These are phyloP conservation scores for Troides helena DNA, from an alignment of 2,888 invertebrate genomes.

Conservation along the genomic window DNA sequence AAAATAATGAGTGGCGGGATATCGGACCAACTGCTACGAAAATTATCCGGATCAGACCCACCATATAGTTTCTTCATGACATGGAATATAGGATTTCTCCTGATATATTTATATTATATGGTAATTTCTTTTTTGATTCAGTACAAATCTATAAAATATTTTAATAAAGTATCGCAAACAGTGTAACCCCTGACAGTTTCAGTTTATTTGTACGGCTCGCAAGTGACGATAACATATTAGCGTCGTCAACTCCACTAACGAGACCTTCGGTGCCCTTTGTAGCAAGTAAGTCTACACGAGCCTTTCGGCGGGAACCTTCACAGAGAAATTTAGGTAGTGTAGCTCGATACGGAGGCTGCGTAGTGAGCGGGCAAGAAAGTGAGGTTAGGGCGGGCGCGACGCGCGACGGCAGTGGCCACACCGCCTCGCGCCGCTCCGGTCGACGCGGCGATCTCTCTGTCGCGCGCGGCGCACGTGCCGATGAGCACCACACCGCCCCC, in stretches of 20 bases:
- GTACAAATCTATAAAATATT: no score
- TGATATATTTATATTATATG: no score
- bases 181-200: no score
- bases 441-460: conserved; percentile 40
- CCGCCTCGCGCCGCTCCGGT: conserved; percentile 47
- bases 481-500: conserved; percentile 57
- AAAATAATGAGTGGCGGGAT: no score
- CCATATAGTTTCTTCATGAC: no score
- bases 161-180: no score
- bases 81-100: no score
- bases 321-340: conserved; percentile 54
- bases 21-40: no score
- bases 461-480: conserved; percentile 48
- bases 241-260: neutral
- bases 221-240: no score
- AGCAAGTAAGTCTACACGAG: conserved; percentile 72
- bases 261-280: conserved; percentile 34
- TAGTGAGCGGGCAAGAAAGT: conserved; percentile 53
- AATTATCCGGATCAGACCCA: no score
- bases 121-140: no score
- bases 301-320: conserved; percentile 55
- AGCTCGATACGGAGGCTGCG: conserved; percentile 79
- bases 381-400: conserved; percentile 38
- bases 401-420: conserved; percentile 56
- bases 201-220: no score